phyloP scores from a whole-genome alignment of 64 coral and sea anemone genomes.

The Stylophora pistillata region DNA sequence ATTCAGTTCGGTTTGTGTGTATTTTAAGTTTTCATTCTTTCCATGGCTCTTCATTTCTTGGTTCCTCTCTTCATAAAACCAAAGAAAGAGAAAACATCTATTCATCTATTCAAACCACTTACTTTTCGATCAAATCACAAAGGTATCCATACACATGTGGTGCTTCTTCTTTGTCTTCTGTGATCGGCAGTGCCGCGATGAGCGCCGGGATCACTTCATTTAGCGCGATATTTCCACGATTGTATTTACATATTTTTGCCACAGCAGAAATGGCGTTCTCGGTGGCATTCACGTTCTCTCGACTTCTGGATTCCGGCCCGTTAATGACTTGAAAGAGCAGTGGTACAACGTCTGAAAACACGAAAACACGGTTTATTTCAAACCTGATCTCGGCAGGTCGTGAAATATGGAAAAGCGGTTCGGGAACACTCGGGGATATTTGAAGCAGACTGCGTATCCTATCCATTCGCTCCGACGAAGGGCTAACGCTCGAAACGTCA shows the following conservation, averaged over 20 bases:
- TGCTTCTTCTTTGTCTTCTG: conserved; percentile 97
- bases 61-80: background rate
- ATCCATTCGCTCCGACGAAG: no score
- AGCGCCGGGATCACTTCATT: conserved; percentile 83
- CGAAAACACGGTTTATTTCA: background rate
- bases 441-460: no score
- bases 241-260: conserved; percentile 99
- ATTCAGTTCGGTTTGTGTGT: no score
- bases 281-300: conserved; percentile 97
- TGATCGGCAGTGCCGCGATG: conserved; percentile 90
- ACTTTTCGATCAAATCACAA: conserved; percentile 94
- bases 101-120: background rate
- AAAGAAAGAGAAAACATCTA: background rate
- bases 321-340: conserved; percentile 82
- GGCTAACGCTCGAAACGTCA: no score
- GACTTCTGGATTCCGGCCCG: conserved; percentile 74
- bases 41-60: background rate
- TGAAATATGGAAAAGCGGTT: background rate
- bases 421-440: no score
- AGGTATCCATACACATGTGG: conserved; percentile 97
- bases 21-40: no score
- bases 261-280: conserved; percentile 98
- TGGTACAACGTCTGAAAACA: conserved; percentile 77
- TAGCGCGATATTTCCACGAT: conserved; percentile 93
- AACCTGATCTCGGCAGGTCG: conserved; percentile 26